Evolutionary conservation across 2,113 vertebrate genomes (phyloP).

Genomic region (Xyliphius kryptos): DNA sequence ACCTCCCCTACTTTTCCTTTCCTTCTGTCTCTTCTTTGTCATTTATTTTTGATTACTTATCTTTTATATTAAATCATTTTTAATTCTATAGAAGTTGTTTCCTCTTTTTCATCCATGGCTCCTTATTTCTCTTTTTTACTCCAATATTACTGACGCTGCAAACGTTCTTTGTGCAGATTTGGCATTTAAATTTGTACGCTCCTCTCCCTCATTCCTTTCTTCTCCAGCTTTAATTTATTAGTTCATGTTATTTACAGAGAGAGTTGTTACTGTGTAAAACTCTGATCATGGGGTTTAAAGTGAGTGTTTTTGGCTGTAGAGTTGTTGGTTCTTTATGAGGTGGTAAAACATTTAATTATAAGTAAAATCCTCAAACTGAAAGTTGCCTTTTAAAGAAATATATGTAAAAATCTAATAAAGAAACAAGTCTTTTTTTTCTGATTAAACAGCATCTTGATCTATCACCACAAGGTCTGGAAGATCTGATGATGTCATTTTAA

Average conservation of each 20-base stretch:
- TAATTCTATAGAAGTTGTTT: too few relatives aligned
- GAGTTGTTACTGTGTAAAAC: neutral
- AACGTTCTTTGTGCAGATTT: too few relatives aligned
- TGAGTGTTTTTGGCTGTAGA: neutral
- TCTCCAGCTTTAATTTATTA: neutral
- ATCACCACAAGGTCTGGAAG: neutral
- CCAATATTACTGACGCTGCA: too few relatives aligned
- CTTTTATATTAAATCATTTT: too few relatives aligned
- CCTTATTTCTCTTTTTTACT: too few relatives aligned
- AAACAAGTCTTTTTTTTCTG: neutral
- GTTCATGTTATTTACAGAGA: neutral
- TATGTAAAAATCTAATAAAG: slow-evolving; percentile 17
- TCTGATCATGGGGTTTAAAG: neutral
- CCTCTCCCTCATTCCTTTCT: neutral
- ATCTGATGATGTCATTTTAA: slow-evolving; percentile 27
- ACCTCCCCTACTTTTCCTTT: too few relatives aligned
- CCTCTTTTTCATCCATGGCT: too few relatives aligned
- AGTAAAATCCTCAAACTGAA: slow-evolving; percentile 19
- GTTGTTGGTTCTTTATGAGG: slow-evolving; percentile 7
- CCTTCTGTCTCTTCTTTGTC: too few relatives aligned
- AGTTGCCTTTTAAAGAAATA: slow-evolving; percentile 32
- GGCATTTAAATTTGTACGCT: too few relatives aligned
- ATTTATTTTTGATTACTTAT: too few relatives aligned
- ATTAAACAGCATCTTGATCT: slow-evolving; percentile 8
- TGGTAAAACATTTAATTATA: neutral